phyloP scores from a whole-genome alignment of 2,113 vertebrate species.

The Stigmatopora nigra region DNA sequence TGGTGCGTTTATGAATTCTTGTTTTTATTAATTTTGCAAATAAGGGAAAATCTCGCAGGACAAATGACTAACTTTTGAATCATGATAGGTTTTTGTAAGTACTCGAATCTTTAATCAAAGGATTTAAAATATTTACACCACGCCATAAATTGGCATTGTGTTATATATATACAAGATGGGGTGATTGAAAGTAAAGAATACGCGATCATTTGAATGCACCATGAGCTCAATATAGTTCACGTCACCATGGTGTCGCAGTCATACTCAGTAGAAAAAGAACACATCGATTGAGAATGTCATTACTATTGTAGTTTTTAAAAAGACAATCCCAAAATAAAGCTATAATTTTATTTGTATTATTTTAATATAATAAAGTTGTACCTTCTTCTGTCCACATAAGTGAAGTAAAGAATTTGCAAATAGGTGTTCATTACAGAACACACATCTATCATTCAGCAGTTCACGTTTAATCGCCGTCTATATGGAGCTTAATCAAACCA shows the following conservation, averaged over 20 bases:
- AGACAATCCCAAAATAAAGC: not conserved
- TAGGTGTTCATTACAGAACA: too few relatives aligned
- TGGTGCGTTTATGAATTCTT: not conserved
- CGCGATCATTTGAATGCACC: constrained; percentile 23
- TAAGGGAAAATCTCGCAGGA: not conserved
- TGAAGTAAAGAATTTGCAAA: too few relatives aligned
- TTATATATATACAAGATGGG: too few relatives aligned
- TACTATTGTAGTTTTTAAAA: too few relatives aligned
- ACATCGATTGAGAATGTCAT: not conserved
- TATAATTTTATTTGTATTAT: too few relatives aligned
- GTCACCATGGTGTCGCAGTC: constrained; percentile 20
- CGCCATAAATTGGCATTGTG: not conserved
- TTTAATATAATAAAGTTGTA: too few relatives aligned
- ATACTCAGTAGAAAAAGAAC: constrained; percentile 34
- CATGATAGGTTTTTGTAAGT: not conserved
- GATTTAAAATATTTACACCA: too few relatives aligned
- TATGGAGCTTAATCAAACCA: constrained; percentile 72
- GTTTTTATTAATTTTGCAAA: not conserved
- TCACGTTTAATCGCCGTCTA: constrained; percentile 16
- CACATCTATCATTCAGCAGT: constrained; percentile 4
- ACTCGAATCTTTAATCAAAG: not conserved
- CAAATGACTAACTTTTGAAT: not conserved
- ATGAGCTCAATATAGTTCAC: not conserved
- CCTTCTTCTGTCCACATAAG: too few relatives aligned
- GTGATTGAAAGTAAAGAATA: too few relatives aligned